Conservation (phyloP, 2,797 vertebrate genomes). For the Taenioides sp. region DNA sequence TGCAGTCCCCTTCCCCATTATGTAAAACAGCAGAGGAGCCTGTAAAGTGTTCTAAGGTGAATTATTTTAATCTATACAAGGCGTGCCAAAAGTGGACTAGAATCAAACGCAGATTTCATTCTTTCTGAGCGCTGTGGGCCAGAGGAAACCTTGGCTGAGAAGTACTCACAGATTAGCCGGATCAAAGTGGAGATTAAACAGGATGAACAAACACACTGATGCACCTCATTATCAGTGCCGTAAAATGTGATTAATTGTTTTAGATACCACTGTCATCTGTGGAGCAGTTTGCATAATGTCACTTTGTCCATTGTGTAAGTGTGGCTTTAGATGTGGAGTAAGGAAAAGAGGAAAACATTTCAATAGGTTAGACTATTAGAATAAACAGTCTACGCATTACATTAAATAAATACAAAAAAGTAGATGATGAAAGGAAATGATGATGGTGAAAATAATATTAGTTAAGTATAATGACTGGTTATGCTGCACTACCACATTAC, state of each 20-base stretch:
- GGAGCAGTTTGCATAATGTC: conserved; percentile 28
- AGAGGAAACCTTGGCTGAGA: conserved; percentile 54
- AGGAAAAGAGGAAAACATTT: not conserved
- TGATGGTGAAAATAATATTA: too few species aligned
- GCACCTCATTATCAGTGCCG: conserved; percentile 59
- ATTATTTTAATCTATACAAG: conserved; percentile 47
- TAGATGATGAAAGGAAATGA: too few species aligned
- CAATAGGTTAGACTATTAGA: too few species aligned
- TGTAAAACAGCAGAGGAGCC: conserved; percentile 26
- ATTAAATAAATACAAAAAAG: too few species aligned
- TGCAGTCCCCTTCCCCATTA: conserved; percentile 34
- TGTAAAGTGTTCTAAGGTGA: conserved; percentile 36
- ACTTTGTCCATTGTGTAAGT: not conserved
- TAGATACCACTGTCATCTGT: conserved; percentile 36
- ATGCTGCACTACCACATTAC: too few species aligned
- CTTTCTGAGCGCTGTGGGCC: conserved; percentile 44
- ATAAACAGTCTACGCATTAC: too few species aligned
- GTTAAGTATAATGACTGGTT: too few species aligned
- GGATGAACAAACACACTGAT: conserved; percentile 61
- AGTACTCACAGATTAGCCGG: conserved; percentile 65
- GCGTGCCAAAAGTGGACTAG: conserved; percentile 25
- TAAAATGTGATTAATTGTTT: conserved; percentile 60
- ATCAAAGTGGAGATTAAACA: conserved; percentile 76
- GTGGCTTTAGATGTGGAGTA: not conserved
- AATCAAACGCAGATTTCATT: conserved; percentile 49